These are phyloP conservation scores for Sycobia sp. DNA, from an alignment of 1,140 invertebrate genomes.

Conservation along the genomic window DNA sequence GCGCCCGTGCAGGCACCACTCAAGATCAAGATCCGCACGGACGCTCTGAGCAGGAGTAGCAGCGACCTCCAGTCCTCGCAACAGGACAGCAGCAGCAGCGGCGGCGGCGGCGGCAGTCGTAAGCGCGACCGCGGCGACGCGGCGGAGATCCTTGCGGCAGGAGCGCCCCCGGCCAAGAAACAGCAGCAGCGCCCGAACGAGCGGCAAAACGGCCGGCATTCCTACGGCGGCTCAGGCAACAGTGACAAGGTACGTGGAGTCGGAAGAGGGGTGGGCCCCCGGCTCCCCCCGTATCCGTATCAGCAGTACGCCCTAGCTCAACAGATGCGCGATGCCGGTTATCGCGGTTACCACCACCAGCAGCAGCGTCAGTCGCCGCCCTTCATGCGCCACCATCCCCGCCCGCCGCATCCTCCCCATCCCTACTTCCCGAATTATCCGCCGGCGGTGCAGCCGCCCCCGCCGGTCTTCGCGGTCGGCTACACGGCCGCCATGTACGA, in stretches of 20 bases:
- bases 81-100: conserved; percentile 30
- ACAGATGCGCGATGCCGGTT: conserved; percentile 34
- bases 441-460: conserved; percentile 12
- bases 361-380: conserved; percentile 34
- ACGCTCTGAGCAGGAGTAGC: conserved; percentile 49
- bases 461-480: conserved; percentile 27
- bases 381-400: conserved; percentile 18
- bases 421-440: conserved; percentile 36
- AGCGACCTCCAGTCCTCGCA: conserved; percentile 15
- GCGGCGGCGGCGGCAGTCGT: conserved; percentile 36
- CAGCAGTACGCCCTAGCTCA: conserved; percentile 39
- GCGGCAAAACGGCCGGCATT: conserved; percentile 54
- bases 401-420: conserved; percentile 28
- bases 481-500: conserved; percentile 47
- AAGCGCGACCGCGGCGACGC: conserved; percentile 47
- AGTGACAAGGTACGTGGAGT: conserved; percentile 65
- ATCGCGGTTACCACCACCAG: conserved; percentile 33
- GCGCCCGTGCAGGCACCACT: conserved; percentile 48
- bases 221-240: conserved; percentile 53
- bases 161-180: conserved; percentile 41
- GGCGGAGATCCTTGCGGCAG: conserved; percentile 24
- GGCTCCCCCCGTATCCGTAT: conserved; percentile 45
- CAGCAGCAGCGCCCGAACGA: conserved; percentile 32
- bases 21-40: conserved; percentile 66
- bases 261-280: conserved; percentile 48